Evolutionary conservation across 2,113 vertebrate genomes (phyloP).

Genomic region (Sceloporus tristichus): DNA sequence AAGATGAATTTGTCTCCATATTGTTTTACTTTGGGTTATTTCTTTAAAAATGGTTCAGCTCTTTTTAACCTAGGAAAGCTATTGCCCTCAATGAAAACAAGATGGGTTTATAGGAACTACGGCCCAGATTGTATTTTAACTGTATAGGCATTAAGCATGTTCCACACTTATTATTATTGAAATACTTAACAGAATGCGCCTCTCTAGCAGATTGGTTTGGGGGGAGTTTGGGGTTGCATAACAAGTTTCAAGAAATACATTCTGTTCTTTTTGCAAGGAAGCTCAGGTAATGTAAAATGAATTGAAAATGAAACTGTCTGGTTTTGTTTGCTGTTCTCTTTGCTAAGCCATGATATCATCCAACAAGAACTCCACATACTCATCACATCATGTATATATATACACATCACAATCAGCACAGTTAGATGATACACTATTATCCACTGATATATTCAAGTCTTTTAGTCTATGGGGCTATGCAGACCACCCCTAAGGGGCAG

Average conservation of each 20-base stretch:
- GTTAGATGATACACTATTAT: neutral
- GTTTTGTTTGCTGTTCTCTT: neutral
- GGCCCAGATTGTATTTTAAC: slow-evolving; percentile 17
- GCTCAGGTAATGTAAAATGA: neutral
- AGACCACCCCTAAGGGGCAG: no score
- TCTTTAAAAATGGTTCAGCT: neutral
- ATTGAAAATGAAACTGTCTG: accelerated
- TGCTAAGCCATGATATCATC: neutral
- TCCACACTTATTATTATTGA: slow-evolving; percentile 1
- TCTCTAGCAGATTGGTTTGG: slow-evolving; percentile 21
- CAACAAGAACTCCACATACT: neutral
- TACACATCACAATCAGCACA: neutral
- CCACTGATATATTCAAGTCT: no score
- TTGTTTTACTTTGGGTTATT: slow-evolving; percentile 20
- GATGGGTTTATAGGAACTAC: slow-evolving; percentile 29
- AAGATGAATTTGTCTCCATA: slow-evolving; percentile 8
- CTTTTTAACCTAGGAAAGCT: neutral
- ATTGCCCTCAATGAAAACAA: slow-evolving; percentile 33
- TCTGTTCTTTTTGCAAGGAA: neutral
- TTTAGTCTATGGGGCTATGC: no score
- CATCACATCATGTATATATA: neutral
- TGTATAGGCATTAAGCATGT: slow-evolving; percentile 13
- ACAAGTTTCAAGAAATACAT: slow-evolving; percentile 25
- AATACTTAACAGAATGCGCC: neutral
- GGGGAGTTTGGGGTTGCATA: neutral